Percentiles rank a stretch among this genome's conserved stretches.
phyloP scores from a whole-genome alignment of 2,113 vertebrate species.

The Accipiter virgatus region DNA sequence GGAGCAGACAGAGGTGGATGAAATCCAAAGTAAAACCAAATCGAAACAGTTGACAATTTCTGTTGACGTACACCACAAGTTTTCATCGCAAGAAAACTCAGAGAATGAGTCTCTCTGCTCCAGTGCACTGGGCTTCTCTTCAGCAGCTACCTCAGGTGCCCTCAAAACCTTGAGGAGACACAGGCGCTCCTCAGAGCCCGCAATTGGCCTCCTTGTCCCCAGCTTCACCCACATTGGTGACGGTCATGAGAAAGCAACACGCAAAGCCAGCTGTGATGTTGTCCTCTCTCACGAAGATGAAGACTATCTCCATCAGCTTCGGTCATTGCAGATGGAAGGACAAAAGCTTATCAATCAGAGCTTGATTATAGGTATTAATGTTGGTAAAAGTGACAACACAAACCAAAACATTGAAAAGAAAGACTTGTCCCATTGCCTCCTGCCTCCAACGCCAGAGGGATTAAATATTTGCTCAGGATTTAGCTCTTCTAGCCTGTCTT shows the following conservation, averaged over 20 bases:
- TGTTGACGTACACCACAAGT: conserved; percentile 16
- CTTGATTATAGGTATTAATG: conserved; percentile 69
- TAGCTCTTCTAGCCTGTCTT: conserved; percentile 89
- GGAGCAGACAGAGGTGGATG: conserved; percentile 73
- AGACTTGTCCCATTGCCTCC: conserved; percentile 64
- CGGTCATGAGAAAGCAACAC: conserved; percentile 39
- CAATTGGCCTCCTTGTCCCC: conserved; percentile 61
- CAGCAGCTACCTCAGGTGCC: conserved; percentile 15
- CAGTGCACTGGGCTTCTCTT: conserved; percentile 21
- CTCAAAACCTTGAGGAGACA: conserved; percentile 69
- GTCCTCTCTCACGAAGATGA: conserved; percentile 75
- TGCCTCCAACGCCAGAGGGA: conserved; percentile 73
- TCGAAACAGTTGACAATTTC: conserved; percentile 68
- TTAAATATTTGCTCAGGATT: conserved; percentile 76
- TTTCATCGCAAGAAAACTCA: conserved; percentile 10
- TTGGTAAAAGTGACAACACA: conserved; percentile 60
- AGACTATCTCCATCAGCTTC: conserved; percentile 73
- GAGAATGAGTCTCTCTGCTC: conserved; percentile 29
- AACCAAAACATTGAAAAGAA: conserved; percentile 66
- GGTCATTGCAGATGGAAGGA: conserved; percentile 78
- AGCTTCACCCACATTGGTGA: conserved; percentile 7
- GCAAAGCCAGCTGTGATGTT: conserved; percentile 85
- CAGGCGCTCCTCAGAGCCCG: conserved; percentile 84
- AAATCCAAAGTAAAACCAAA: conserved; percentile 62
- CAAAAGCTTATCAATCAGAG: conserved; percentile 74